These are phyloP conservation scores for Apotomis betuletana DNA, from an alignment of 2,888 invertebrate species.

Conservation along the genomic window DNA sequence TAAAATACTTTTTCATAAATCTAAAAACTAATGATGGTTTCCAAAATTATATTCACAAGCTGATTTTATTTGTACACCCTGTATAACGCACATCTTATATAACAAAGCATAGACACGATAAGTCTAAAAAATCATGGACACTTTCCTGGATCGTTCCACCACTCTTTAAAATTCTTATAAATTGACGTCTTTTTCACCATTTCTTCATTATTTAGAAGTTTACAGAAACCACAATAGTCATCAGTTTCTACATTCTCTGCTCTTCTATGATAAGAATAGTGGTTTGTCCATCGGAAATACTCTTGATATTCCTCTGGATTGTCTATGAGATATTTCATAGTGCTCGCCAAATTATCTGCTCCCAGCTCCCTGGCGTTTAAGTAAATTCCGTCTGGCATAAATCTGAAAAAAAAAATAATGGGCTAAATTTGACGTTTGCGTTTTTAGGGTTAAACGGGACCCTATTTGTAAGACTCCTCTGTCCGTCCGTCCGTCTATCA, in stretches of 20 bases:
- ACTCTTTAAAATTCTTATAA: slow-evolving; percentile 59
- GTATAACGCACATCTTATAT: no score
- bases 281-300: slow-evolving; percentile 70
- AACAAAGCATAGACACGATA: background rate
- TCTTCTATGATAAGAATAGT: slow-evolving; percentile 64
- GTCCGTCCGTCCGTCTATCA: no score
- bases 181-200: slow-evolving; percentile 54
- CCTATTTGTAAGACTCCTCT: no score
- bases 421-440: background rate
- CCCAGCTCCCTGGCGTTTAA: slow-evolving; percentile 63
- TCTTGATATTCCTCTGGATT: slow-evolving; percentile 60
- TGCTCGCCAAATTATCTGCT: slow-evolving; percentile 55
- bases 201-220: slow-evolving; percentile 61
- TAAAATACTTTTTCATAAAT: no score
- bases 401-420: slow-evolving; percentile 57
- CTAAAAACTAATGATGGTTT: no score
- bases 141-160: slow-evolving; percentile 62
- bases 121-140: background rate
- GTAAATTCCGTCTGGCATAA: slow-evolving; percentile 71
- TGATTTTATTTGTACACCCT: no score
- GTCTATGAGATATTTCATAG: slow-evolving; percentile 63
- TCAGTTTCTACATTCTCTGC: slow-evolving; percentile 60
- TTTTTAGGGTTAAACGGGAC: no score
- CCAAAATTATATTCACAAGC: no score
- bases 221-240: slow-evolving; percentile 71